Conservation (phyloP, 2,888 invertebrate genomes). For the Chloromyia formosa region DNA sequence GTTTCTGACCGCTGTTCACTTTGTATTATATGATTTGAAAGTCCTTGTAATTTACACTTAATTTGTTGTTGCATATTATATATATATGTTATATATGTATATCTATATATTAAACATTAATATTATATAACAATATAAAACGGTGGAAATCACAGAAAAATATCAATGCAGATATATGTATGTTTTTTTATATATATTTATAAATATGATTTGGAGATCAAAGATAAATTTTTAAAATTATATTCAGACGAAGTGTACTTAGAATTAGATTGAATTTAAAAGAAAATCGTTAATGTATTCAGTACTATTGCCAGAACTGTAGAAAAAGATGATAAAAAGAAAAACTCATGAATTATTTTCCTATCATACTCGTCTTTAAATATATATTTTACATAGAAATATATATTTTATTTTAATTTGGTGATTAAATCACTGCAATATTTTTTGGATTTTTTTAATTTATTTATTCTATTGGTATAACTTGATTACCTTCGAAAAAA, state of each 20-base stretch:
- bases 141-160: conserved; percentile 48
- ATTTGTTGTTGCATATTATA: conserved; percentile 35
- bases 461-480: no score
- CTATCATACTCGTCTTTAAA: background rate
- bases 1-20: background rate
- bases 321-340: no score
- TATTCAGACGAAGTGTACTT: background rate
- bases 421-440: background rate
- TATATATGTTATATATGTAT: conserved; percentile 52
- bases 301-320: no score
- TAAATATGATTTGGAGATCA: no score
- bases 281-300: background rate
- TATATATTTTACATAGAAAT: no score
- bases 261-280: conserved; percentile 5
- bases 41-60: conserved; percentile 15
- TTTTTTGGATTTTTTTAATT: conserved; percentile 8
- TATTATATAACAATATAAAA: conserved; percentile 50
- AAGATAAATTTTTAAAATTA: background rate
- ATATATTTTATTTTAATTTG: conserved; percentile 1
- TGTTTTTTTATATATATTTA: background rate
- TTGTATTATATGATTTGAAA: conserved; percentile 21
- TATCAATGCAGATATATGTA: conserved; percentile 34
- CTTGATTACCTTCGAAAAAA: background rate
- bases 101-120: conserved; percentile 52
- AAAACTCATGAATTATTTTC: background rate